Evolutionary conservation across 2,888 invertebrate species (phyloP).

Genomic region (Panopea generosa): DNA sequence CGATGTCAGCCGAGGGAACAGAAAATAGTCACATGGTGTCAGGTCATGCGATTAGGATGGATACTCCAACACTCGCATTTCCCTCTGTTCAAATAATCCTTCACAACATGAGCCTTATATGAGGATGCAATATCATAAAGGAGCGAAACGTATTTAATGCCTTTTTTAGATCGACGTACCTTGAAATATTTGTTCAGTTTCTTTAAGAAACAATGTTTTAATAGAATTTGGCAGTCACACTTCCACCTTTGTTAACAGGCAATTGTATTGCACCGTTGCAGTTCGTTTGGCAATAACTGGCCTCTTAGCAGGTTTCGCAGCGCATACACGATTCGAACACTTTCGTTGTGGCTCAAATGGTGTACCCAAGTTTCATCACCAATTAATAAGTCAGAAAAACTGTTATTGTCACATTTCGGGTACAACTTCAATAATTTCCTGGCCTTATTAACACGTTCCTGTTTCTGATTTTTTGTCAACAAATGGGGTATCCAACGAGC

Average conservation of each 20-base stretch:
- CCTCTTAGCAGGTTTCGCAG: background rate
- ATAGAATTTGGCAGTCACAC: too few species aligned
- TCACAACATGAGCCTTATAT: slow-evolving; percentile 7
- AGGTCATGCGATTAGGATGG: background rate
- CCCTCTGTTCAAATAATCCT: background rate
- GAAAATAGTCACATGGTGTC: slow-evolving; percentile 1
- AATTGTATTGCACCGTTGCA: background rate
- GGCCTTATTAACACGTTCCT: background rate
- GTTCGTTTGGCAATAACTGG: slow-evolving; percentile 6
- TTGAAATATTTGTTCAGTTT: too few species aligned
- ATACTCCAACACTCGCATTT: background rate
- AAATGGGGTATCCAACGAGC: too few species aligned
- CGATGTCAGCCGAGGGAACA: slow-evolving; percentile 1
- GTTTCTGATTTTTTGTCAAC: background rate
- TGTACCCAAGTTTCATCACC: background rate
- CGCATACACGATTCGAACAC: slow-evolving; percentile 1
- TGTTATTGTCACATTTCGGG: background rate
- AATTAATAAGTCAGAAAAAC: background rate
- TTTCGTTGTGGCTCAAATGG: background rate
- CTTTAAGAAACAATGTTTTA: too few species aligned
- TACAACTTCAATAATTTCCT: background rate
- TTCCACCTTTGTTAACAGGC: too few species aligned
- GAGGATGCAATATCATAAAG: too few species aligned
- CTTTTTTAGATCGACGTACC: slow-evolving; percentile 3
- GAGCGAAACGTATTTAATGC: background rate